phyloP scores from a whole-genome alignment of 1,140 invertebrate genomes.

The Zaprionus ghesquierei region DNA sequence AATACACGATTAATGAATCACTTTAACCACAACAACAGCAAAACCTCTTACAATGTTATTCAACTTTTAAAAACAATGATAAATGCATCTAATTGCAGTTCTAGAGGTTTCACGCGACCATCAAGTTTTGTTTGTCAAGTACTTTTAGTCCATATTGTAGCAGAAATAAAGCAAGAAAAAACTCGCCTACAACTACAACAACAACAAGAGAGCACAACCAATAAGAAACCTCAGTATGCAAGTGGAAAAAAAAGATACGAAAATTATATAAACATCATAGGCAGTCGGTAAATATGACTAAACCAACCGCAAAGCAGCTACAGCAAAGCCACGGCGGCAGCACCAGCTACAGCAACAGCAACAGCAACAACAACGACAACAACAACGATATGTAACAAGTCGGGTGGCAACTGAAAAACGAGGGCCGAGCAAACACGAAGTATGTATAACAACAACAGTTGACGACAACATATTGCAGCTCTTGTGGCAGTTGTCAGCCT shows the following conservation, averaged over 20 bases:
- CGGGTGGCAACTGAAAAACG: conserved; percentile 61
- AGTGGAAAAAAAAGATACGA: conserved; percentile 65
- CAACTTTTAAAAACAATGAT: background rate
- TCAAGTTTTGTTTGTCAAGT: conserved; percentile 17
- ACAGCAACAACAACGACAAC: conserved; percentile 38
- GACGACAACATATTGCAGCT: conserved; percentile 45
- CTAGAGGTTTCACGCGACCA: background rate
- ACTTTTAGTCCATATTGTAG: conserved; percentile 4
- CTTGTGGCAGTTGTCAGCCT: conserved; percentile 8
- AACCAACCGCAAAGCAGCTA: conserved; percentile 66
- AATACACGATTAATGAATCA: background rate
- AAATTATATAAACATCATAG: conserved; percentile 81
- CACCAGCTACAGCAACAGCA: conserved; percentile 45
- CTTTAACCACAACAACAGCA: background rate
- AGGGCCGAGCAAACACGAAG: conserved; percentile 34
- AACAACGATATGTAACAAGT: conserved; percentile 74
- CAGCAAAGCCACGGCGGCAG: conserved; percentile 27
- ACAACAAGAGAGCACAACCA: conserved; percentile 26
- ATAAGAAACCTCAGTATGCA: conserved; percentile 61
- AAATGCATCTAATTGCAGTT: background rate
- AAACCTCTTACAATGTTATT: background rate
- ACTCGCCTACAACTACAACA: conserved; percentile 53
- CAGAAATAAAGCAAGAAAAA: conserved; percentile 8
- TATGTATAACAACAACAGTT: conserved; percentile 37
- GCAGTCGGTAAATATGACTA: conserved; percentile 69